phyloP scores from a whole-genome alignment of 2,113 vertebrate genomes.

The Ptilonorhynchus violaceus region DNA sequence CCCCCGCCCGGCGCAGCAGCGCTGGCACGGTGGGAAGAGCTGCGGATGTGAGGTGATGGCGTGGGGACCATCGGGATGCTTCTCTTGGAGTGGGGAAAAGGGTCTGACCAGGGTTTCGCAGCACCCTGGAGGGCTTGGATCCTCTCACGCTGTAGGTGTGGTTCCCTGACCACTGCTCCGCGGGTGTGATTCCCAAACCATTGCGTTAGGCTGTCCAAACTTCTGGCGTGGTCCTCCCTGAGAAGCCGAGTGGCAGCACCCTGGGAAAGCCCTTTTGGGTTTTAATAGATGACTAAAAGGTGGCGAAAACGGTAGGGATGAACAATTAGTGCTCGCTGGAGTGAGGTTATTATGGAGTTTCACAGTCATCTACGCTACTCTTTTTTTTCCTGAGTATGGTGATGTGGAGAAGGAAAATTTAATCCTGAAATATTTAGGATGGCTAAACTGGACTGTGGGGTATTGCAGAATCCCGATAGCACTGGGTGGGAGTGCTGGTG shows the following conservation, averaged over 20 bases:
- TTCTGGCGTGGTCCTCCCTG: fast-evolving
- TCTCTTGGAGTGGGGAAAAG: no score
- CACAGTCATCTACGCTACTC: neutral
- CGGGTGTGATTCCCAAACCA: fast-evolving
- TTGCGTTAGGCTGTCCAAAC: fast-evolving
- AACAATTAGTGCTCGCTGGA: fast-evolving
- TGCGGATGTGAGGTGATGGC: fast-evolving
- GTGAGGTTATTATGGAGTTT: neutral
- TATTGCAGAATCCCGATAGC: neutral
- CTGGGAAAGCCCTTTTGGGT: neutral
- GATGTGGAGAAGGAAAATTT: neutral
- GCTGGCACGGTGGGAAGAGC: fast-evolving
- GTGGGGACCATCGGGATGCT: fast-evolving
- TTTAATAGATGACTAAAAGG: neutral
- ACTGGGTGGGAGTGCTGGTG: neutral
- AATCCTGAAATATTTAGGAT: neutral
- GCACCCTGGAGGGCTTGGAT: fast-evolving
- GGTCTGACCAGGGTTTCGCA: neutral
- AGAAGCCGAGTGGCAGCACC: neutral
- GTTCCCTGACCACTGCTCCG: fast-evolving
- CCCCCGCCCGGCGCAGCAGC: neutral
- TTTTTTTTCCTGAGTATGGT: neutral
- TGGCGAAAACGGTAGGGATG: neutral
- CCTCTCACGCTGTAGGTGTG: fast-evolving
- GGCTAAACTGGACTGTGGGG: neutral